These are phyloP conservation scores for Nanorana parkeri DNA, from an alignment of 2,113 vertebrate genomes.

Conservation along the genomic window DNA sequence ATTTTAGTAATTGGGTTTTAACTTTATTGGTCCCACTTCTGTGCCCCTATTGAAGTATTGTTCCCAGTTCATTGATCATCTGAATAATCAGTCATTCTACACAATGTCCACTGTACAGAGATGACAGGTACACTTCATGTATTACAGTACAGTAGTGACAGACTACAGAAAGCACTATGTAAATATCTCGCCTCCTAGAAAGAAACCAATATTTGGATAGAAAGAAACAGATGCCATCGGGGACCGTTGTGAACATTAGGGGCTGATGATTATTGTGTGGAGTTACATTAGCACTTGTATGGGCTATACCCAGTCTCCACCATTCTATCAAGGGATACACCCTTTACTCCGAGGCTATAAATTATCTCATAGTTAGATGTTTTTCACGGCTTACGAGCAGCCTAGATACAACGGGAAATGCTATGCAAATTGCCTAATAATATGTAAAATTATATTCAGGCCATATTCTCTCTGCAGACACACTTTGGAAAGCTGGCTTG, in stretches of 20 bases:
- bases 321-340: conserved; percentile 50
- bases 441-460: conserved; percentile 32
- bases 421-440: conserved; percentile 47
- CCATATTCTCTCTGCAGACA: conserved; percentile 10
- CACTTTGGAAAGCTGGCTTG: conserved; percentile 4
- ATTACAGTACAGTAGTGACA: not conserved
- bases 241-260: conserved; percentile 21
- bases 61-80: too few species aligned
- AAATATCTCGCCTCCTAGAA: not conserved
- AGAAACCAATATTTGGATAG: conserved; percentile 15
- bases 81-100: too few species aligned
- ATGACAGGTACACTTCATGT: too few species aligned
- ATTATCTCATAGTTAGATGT: conserved; percentile 48
- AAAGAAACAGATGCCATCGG: conserved; percentile 26
- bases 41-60: too few species aligned
- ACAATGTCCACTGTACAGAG: too few species aligned
- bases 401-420: conserved; percentile 42
- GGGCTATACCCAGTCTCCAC: conserved; percentile 15
- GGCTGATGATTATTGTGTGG: conserved; percentile 29
- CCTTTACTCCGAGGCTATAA: conserved; percentile 52
- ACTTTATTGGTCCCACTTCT: too few species aligned
- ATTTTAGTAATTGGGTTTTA: too few species aligned
- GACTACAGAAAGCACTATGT: not conserved
- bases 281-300: conserved; percentile 1
- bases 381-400: conserved; percentile 37